Percentiles rank a stretch among this genome's conserved stretches.
Conservation (phyloP, 2,797 vertebrate species). For the Schizopygopsis malacanthus region DNA sequence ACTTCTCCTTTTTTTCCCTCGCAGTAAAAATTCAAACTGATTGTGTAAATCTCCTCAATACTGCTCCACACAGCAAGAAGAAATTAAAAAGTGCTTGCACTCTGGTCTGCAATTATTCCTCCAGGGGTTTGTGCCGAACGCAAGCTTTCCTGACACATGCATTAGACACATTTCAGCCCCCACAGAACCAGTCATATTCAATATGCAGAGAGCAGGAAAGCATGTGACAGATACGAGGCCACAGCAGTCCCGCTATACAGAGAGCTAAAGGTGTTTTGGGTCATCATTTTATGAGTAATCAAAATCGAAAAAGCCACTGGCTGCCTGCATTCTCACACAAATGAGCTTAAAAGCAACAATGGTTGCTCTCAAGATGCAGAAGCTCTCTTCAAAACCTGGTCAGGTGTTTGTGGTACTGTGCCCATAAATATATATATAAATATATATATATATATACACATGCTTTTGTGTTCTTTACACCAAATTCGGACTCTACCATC, state of each 20-base stretch:
- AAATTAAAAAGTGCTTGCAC: conserved; percentile 68
- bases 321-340: background rate
- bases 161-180: conserved; percentile 55
- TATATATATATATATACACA: no score
- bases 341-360: conserved; percentile 9
- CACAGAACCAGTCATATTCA: conserved; percentile 27
- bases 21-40: conserved; percentile 61
- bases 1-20: background rate
- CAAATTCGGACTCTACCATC: no score
- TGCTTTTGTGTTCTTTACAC: no score
- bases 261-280: background rate
- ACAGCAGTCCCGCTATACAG: background rate
- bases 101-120: conserved; percentile 66
- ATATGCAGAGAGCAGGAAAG: background rate
- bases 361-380: background rate
- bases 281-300: conserved; percentile 17
- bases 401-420: background rate
- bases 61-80: conserved; percentile 59
- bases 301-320: background rate
- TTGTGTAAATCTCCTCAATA: conserved; percentile 60
- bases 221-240: background rate
- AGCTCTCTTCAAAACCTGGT: background rate
- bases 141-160: conserved; percentile 43
- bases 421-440: background rate
- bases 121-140: conserved; percentile 58